Percentiles rank a stretch among this genome's conserved stretches.
These are phyloP conservation scores for Diplodus sargus DNA, from an alignment of 2,797 vertebrate species.

Conservation along the genomic window DNA sequence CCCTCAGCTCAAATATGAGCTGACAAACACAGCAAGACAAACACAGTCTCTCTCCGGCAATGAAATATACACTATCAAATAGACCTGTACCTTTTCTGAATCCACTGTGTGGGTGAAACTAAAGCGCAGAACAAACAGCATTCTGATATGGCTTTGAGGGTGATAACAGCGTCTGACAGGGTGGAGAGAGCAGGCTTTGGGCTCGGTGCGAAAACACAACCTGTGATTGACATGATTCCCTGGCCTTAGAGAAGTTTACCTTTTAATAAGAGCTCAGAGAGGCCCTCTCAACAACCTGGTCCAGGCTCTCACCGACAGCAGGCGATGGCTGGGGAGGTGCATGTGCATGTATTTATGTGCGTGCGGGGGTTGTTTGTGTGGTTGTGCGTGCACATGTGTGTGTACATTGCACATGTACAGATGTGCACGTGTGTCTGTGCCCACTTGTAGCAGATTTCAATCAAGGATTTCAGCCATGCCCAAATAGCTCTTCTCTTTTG, in stretches of 20 bases:
- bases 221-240: constrained; percentile 86
- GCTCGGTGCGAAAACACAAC: constrained; percentile 81
- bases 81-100: constrained; percentile 90
- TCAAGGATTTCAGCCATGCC: constrained; percentile 81
- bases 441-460: constrained; percentile 86
- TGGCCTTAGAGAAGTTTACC: constrained; percentile 87
- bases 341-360: constrained; percentile 50
- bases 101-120: constrained; percentile 90
- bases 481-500: constrained; percentile 83
- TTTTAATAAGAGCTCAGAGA: constrained; percentile 88
- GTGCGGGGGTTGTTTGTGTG: constrained; percentile 9
- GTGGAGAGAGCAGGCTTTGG: constrained; percentile 84
- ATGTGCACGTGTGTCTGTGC: constrained; percentile 42
- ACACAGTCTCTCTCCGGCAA: constrained; percentile 85
- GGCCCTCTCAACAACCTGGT: constrained; percentile 72
- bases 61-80: constrained; percentile 88
- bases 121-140: constrained; percentile 95
- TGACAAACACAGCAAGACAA: constrained; percentile 89
- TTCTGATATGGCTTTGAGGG: constrained; percentile 94
- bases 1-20: constrained; percentile 86
- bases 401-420: constrained; percentile 25
- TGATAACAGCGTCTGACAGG: constrained; percentile 90
- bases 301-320: constrained; percentile 68
- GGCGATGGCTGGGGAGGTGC: constrained; percentile 55
- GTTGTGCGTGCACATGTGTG: neutral